Percentiles rank a stretch among this genome's conserved stretches.
Conservation (phyloP, 2,113 vertebrate genomes). For the Apus apus region DNA sequence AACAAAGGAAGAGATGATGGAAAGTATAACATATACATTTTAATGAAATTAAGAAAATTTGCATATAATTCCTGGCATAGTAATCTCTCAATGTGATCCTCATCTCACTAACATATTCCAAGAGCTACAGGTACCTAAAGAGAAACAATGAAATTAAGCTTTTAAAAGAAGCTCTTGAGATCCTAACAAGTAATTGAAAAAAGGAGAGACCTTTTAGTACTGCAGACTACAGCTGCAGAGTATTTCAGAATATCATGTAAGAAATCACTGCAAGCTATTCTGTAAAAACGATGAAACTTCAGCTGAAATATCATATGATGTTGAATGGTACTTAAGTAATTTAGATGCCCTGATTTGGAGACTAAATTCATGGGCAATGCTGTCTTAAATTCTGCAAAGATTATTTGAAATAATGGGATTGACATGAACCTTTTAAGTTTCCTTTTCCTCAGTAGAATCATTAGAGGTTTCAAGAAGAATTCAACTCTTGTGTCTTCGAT, state of each 20-base stretch:
- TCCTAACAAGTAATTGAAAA: slow-evolving; percentile 51
- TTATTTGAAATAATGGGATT: background rate
- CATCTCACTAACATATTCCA: background rate
- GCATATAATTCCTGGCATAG: background rate
- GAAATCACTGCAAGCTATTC: slow-evolving; percentile 47
- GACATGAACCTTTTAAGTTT: background rate
- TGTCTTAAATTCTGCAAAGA: background rate
- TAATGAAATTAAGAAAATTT: background rate
- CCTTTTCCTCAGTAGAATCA: background rate
- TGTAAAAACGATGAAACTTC: slow-evolving; percentile 27
- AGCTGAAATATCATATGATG: slow-evolving; percentile 29
- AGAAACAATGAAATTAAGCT: slow-evolving; percentile 17
- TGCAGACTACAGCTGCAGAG: background rate
- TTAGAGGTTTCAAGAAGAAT: background rate
- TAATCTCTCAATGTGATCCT: background rate
- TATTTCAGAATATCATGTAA: slow-evolving; percentile 53
- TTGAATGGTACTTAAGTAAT: background rate
- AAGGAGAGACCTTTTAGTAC: slow-evolving; percentile 25
- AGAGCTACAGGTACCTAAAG: background rate
- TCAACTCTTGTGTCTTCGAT: background rate
- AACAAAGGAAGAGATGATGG: background rate
- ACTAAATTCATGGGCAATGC: background rate
- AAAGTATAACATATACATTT: background rate
- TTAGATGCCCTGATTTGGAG: background rate
- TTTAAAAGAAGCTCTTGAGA: slow-evolving; percentile 62